Conservation (phyloP, 1,140 invertebrate species). For the Listronotus bonariensis region DNA sequence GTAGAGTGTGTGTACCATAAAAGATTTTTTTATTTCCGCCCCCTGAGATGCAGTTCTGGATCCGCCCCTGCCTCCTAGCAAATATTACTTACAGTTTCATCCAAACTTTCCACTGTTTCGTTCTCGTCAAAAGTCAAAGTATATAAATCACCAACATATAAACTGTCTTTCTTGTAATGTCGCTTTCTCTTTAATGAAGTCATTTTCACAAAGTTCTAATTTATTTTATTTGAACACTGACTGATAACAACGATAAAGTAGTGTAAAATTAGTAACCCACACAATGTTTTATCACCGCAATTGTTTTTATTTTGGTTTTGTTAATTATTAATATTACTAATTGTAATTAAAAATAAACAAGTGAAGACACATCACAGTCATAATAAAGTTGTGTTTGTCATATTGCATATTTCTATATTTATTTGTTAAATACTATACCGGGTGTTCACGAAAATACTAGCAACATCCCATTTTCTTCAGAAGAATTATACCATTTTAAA, state of each 20-base stretch:
- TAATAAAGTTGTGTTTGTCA: too few species aligned
- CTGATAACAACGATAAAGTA: slow-evolving; percentile 1
- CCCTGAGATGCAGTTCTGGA: too few species aligned
- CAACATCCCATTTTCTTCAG: too few species aligned
- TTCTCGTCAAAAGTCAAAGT: slow-evolving; percentile 81
- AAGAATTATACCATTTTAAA: too few species aligned
- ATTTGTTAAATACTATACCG: too few species aligned
- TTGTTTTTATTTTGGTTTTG: neutral
- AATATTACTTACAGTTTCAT: slow-evolving; percentile 49
- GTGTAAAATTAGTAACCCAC: slow-evolving; percentile 10
- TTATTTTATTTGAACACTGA: slow-evolving; percentile 7
- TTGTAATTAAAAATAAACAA: neutral
- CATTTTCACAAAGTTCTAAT: slow-evolving; percentile 27
- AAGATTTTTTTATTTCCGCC: too few species aligned
- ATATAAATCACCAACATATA: slow-evolving; percentile 80
- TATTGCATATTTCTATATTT: too few species aligned
- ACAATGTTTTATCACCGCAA: neutral
- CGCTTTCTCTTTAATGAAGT: slow-evolving; percentile 58
- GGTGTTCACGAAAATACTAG: too few species aligned
- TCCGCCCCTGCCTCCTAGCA: too few species aligned
- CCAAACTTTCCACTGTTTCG: slow-evolving; percentile 67
- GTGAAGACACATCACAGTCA: neutral
- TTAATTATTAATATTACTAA: neutral
- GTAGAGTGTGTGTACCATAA: too few species aligned
- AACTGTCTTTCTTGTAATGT: slow-evolving; percentile 84